Evolutionary conservation across 2,888 invertebrate species (phyloP), one percentile per base, ranked within the genome.

Genomic region (Leucophenga montana): DNA sequence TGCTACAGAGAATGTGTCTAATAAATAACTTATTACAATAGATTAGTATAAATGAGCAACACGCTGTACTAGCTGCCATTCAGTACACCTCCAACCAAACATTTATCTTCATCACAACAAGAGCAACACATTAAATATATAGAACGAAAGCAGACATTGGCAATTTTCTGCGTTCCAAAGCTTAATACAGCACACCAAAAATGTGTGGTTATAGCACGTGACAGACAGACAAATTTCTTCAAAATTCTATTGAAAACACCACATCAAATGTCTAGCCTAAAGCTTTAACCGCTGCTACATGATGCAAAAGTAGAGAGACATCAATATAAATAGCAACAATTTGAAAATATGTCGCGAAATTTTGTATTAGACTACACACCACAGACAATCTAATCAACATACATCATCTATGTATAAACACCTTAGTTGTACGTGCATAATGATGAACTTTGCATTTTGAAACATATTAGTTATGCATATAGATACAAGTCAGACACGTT

Each of bases 241-340:
- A 4, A 4, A 27, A 27, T 27, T 27, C 4, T 27, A 4, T 27
- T 27, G 27, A 27, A 27, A 77, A 70, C 72, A 69, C 59, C 65
- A 59, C 67, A 66, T 14, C 59, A 65, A 53, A 27, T 27, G 27
- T n/a, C 62, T 44, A 71, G 62, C 67, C 71, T 65, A 71, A 46
- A 66, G 16, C n/a, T 16, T 27, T 39, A 61, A 50, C 46, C 69
- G 31, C 73, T 20, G 68, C 31, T 9, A 8, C 66, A 14, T 14
- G 11, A 31, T 22, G n/a, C 20, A 48, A 31, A 33, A 56, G 13
- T 70, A 44, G 39, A 66, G 67, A 31, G n/a, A 22, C 62, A 20
- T 62, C 76, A 50, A 73, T 80, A 59, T 75, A 83, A 81, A 81
- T 83, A 84, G 82, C 84, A 83, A 80, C 82, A 83, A 81, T 82